Evolutionary conservation across 2,888 invertebrate species (phyloP), one percentile per base, ranked within the genome.

Genomic region (Lochmaea crataegi): DNA sequence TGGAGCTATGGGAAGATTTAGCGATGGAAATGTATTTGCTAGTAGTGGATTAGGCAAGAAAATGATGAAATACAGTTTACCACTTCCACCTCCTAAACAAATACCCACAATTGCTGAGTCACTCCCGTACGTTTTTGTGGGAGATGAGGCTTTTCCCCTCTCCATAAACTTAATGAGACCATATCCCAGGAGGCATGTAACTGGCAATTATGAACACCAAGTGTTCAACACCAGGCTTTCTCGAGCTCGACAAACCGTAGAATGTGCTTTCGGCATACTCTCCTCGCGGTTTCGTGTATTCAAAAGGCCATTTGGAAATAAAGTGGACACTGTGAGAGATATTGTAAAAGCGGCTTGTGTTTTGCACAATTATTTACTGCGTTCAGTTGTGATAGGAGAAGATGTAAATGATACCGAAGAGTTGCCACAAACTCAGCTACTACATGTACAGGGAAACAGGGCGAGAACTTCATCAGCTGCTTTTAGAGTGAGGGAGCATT

Each of bases 131-230:
- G 67, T 72, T 61, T 72, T 72, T 42, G 68, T 75, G 6, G 76
- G 70, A 16, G 68, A 87, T 95, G 74, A 89, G 88, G 56, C 79
- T 85, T 82, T n/a, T n/a, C 26, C 9, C 16, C 63, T 45, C 22
- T 42, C 14, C 7, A 45, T 65, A 61, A 69, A 77, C 68, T 26
- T 74, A 51, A 75, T 75, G 75, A 41, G 73, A 64, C 75, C 72
- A n/a, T 77, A 70, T 67, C 74, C 72, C 1, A 72, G 56, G 63
- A 41, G 53, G 58, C 48, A 57, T 11, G 61, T 68, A 32, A 60
- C 41, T 42, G 60, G 41, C 26, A 75, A 78, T 65, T 41, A 22
- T 42, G 14, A 32, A 53, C 65, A 75, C 51, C 64, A 76, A 70
- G 58, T 72, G 48, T 77, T 75, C 64, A 78, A 75, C 51, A 67